These are phyloP conservation scores for Chlorops oryzae DNA, from an alignment of 1,140 invertebrate genomes.

Conservation along the genomic window DNA sequence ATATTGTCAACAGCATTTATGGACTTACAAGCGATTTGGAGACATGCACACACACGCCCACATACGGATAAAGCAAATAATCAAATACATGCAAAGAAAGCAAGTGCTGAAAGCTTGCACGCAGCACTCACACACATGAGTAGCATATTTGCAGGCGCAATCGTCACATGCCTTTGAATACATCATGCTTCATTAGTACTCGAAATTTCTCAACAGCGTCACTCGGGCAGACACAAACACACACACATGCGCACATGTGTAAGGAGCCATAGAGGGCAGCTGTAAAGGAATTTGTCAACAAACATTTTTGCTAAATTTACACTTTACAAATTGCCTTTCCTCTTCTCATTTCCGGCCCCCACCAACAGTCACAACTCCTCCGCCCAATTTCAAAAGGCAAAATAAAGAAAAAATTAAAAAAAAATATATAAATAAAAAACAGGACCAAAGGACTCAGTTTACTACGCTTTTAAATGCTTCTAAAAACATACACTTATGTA, in stretches of 20 bases:
- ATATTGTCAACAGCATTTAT: background rate
- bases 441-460: too few relatives aligned
- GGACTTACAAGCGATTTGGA: background rate
- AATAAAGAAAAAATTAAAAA: too few relatives aligned
- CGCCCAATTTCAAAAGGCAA: too few relatives aligned
- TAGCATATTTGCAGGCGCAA: background rate
- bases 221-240: conserved; percentile 4
- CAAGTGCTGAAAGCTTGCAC: background rate
- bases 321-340: background rate
- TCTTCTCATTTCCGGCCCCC: background rate
- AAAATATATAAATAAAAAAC: too few relatives aligned
- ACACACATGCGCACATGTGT: conserved; percentile 4
- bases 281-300: conserved; percentile 14
- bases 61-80: background rate
- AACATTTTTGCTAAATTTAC: conserved; percentile 5
- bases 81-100: background rate
- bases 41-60: background rate
- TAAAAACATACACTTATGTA: too few relatives aligned
- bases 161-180: conserved; percentile 10
- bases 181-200: conserved; percentile 17
- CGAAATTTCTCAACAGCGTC: conserved; percentile 10
- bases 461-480: too few relatives aligned
- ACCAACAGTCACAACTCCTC: too few relatives aligned
- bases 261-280: too few relatives aligned
- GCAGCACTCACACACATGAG: too few relatives aligned